Evolutionary conservation across 2,113 vertebrate genomes (phyloP), one percentile per base, ranked within the genome.

Genomic region (Festucalex cinctus): DNA sequence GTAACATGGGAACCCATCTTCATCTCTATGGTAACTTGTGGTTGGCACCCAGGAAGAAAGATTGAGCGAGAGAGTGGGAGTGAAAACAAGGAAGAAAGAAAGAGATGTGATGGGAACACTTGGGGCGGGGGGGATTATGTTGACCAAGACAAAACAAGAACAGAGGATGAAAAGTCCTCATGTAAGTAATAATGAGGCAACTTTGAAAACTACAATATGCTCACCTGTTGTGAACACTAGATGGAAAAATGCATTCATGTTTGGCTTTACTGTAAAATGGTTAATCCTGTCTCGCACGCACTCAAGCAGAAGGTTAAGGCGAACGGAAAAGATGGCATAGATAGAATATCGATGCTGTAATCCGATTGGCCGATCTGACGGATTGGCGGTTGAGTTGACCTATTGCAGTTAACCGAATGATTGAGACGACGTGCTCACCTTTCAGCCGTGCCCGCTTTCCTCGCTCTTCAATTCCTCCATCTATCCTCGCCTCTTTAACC

Each of bases 1-100:
- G 93, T 56, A 77, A 90, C 91, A 8, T 78, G 39, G 71, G 46
- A 77, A 86, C 91, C 83, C 88, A 92, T 92, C 90, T 79, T 83
- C 84, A 91, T 95, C 88, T 85, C 93, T 91, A 94, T 94, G 89
- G 94, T 89, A 95, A 95, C 93, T 82, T 81, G 74, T 82, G 63
- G 80, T 84, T 85, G 85, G 83, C 73, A 80, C 80, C 80, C 76
- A 83, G 75, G 79, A 79, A 83, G 71, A 75, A 12, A 75, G 65
- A 81, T 72, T 72, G 59, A 68, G 73, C 48, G n/a, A 51, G n/a
- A 77, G 54, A 71, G 69, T 64, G 43, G 59, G 73, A 64, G 59
- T 36, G 26, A 73, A 9, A 39, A 44, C 12, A 28, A 49, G 63
- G 9, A 65, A 66, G 44, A 61, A 54, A 57, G 54, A 17, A 28